Evolutionary conservation across 2,113 vertebrate genomes (phyloP), one percentile per base, ranked within the genome.

Genomic region (Rafetus swinhoei): DNA sequence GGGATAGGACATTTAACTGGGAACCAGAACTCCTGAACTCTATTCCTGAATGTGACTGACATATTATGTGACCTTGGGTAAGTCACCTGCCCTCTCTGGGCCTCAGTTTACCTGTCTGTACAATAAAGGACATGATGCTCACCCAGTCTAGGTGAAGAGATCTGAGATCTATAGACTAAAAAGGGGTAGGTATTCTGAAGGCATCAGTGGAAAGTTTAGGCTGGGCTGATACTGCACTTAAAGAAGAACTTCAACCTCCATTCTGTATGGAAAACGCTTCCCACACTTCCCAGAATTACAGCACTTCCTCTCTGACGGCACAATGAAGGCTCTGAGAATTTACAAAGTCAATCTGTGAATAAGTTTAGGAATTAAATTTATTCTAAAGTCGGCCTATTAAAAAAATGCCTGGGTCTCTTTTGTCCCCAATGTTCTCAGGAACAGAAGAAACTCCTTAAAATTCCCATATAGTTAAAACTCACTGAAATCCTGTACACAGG

Each of bases 21-120:
- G 82, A 69, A 54, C 53, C 86, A 77, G 16, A 5, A n/a, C 4
- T 13, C 74, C 54, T 85, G 82, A 76, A 79, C 79, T 22, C 52
- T 91, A 72, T 81, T 82, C 82, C 86, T 76, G 65, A 27, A 14
- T 76, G 32, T 79, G 25, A 82, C 56, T 90, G 82, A 87, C 55
- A 90, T 85, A 84, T 59, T 94, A 84, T 81, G 55, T 87, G 57
- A 22, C 93, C 50, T 39, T 21, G 53, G 19, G n/a, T 29, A 89
- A 90, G 94, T 79, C n/a, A 80, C 45, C 87, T 94, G 62, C 84
- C 52, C 82, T 76, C 77, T 45, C 55, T 65, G 32, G 81, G 57
- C 60, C 76, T 74, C 74, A 50, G 85, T 57, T 27, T 82, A 39
- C 77, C 32, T 27, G 21, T 32, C 59, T 74, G 50, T 74, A 50